These are phyloP conservation scores for Cordilura impudica DNA, from an alignment of 2,888 invertebrate genomes.

Conservation along the genomic window DNA sequence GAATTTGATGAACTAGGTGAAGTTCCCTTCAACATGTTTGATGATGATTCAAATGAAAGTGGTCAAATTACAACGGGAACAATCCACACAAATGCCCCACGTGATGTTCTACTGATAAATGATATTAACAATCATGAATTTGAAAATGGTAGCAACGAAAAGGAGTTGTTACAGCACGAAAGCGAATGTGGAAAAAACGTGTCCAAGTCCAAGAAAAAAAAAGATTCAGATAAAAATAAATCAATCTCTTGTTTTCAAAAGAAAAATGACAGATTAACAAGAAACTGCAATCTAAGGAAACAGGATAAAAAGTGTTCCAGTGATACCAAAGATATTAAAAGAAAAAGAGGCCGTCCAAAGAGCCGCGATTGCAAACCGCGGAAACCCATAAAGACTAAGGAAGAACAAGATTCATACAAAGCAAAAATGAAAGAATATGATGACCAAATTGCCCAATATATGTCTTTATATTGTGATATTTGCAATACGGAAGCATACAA, in stretches of 20 bases:
- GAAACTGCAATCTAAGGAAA: slow-evolving; percentile 51
- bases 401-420: slow-evolving; percentile 63
- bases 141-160: no score
- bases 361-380: background rate
- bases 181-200: slow-evolving; percentile 2
- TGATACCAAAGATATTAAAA: background rate
- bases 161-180: slow-evolving; percentile 52
- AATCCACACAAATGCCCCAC: background rate
- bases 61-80: background rate
- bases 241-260: background rate
- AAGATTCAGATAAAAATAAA: background rate
- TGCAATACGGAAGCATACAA: slow-evolving; percentile 71
- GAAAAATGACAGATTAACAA: background rate
- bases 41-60: background rate
- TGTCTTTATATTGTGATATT: slow-evolving; percentile 75
- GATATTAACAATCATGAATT: background rate
- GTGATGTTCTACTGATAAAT: background rate
- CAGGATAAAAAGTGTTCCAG: slow-evolving; percentile 10
- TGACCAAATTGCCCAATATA: slow-evolving; percentile 72
- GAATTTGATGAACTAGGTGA: slow-evolving; percentile 39
- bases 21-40: background rate
- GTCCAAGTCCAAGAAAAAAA: background rate
- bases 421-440: slow-evolving; percentile 68
- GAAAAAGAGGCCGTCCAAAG: background rate
- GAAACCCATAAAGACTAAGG: background rate